Conservation (phyloP, 2,888 invertebrate species). For the Drosophila atripex region DNA sequence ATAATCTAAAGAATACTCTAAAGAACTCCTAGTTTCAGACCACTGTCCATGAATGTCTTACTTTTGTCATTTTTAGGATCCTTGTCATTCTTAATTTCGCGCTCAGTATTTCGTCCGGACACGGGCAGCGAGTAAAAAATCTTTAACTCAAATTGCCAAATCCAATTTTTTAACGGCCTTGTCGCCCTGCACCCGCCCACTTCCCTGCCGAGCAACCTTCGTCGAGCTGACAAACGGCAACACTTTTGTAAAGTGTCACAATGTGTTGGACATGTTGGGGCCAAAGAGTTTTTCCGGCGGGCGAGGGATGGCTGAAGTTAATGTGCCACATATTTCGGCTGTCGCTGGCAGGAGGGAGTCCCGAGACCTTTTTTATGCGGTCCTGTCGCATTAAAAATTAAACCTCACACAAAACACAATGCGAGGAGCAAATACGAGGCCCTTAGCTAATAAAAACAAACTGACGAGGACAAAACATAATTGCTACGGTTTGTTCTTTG, state of each 20-base stretch:
- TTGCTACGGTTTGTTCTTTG: conserved; percentile 42
- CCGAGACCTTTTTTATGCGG: conserved; percentile 45
- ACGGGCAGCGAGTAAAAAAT: conserved; percentile 50
- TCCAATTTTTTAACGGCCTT: conserved; percentile 58
- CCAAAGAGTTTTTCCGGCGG: conserved; percentile 6
- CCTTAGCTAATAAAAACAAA: conserved; percentile 57
- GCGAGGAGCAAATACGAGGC: conserved; percentile 16
- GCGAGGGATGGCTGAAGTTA: conserved; percentile 39
- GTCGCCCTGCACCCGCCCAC: conserved; percentile 5
- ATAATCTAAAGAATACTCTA: no score
- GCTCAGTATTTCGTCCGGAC: conserved; percentile 30
- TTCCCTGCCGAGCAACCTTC: conserved; percentile 9
- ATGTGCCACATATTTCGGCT: conserved; percentile 66
- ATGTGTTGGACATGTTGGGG: conserved; percentile 50
- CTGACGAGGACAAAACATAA: conserved; percentile 34
- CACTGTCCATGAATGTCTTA: conserved; percentile 47
- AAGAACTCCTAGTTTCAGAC: neutral
- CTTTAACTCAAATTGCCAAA: conserved; percentile 67
- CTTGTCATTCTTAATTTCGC: conserved; percentile 73
- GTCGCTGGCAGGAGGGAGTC: conserved; percentile 47
- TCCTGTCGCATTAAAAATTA: conserved; percentile 47
- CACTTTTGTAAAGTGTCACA: conserved; percentile 70
- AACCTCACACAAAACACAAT: conserved; percentile 18
- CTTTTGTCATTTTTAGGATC: conserved; percentile 44
- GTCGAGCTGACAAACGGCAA: conserved; percentile 64